These are phyloP conservation scores for Bubo bubo DNA, from an alignment of 2,113 vertebrate species.

Conservation along the genomic window DNA sequence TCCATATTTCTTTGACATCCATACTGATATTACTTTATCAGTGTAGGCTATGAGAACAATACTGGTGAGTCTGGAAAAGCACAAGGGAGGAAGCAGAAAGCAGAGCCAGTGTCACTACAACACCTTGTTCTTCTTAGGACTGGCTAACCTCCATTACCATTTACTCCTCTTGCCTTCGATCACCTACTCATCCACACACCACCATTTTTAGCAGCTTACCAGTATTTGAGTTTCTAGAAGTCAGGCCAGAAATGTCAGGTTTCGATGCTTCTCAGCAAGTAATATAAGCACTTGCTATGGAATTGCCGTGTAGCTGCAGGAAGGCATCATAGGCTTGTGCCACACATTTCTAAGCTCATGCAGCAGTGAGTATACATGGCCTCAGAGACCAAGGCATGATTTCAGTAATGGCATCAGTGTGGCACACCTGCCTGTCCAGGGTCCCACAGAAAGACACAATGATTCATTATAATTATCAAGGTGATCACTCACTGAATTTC, in stretches of 20 bases:
- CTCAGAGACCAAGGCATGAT: not conserved
- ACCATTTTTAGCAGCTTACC: not conserved
- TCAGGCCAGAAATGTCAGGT: not conserved
- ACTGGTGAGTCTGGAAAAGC: not conserved
- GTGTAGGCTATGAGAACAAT: not conserved
- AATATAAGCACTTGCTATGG: not conserved
- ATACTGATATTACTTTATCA: not conserved
- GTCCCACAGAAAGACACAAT: not conserved
- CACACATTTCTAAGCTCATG: not conserved
- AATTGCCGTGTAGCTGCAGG: not conserved
- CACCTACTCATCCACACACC: not conserved
- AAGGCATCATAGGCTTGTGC: not conserved
- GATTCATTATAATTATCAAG: not conserved
- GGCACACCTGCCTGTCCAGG: not conserved
- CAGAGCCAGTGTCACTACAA: not conserved
- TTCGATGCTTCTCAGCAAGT: not conserved
- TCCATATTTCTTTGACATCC: not conserved
- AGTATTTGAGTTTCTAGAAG: not conserved
- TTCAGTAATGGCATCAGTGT: not conserved
- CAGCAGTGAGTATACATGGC: not conserved
- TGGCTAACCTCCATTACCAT: not conserved
- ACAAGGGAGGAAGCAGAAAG: not conserved
- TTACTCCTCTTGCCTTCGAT: not conserved
- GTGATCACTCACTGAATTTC: not conserved
- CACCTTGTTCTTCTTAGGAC: not conserved